Evolutionary conservation across 2,113 vertebrate genomes (phyloP).

Genomic region (Antechinus stuartii): DNA sequence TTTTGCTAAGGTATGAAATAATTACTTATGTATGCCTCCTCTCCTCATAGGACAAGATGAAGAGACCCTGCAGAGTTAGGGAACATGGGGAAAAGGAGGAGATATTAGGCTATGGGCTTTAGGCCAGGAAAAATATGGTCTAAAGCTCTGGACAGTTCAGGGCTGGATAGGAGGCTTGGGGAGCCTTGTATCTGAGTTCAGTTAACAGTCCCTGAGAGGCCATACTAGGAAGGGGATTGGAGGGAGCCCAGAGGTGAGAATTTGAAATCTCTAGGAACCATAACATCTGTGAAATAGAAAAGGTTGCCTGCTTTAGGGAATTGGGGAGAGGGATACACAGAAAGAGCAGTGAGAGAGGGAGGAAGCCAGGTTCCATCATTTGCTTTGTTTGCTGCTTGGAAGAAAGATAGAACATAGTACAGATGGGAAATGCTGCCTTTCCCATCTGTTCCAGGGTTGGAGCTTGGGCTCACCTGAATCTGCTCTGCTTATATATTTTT

Average conservation of each 20-base stretch:
- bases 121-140: background rate
- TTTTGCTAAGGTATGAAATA: background rate
- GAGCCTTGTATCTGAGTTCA: background rate
- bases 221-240: background rate
- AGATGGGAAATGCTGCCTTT: background rate
- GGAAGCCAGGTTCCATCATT: background rate
- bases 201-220: background rate
- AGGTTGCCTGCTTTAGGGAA: background rate
- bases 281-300: background rate
- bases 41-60: background rate
- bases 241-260: background rate
- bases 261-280: background rate
- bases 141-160: background rate
- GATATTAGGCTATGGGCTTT: background rate
- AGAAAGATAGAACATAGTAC: slow-evolving; percentile 3
- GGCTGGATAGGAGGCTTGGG: background rate
- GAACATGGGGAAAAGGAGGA: background rate
- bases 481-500: background rate
- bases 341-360: background rate
- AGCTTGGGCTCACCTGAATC: background rate
- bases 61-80: background rate
- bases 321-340: background rate
- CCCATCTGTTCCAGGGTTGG: background rate
- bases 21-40: background rate
- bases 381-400: background rate